These are phyloP conservation scores for Stigmatopora argus DNA, from an alignment of 2,113 vertebrate species.

Conservation along the genomic window DNA sequence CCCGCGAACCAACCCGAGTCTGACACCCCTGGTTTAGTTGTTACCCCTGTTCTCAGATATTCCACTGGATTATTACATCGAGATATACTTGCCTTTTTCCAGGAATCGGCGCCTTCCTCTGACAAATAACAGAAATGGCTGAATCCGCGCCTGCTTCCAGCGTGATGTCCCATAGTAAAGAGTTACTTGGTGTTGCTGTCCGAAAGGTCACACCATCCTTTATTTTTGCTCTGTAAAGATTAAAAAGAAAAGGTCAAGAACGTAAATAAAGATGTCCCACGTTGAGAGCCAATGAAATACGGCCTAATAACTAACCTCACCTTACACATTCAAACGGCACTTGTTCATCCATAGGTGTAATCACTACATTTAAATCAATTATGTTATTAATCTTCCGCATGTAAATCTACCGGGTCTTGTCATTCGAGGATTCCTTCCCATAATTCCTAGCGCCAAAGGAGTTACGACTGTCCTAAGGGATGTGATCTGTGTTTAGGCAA, in stretches of 20 bases:
- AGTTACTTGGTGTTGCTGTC: conserved; percentile 78
- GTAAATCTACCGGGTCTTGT: conserved; percentile 46
- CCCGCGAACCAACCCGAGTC: too few relatives aligned
- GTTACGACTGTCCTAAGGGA: conserved; percentile 50
- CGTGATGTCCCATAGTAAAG: conserved; percentile 78
- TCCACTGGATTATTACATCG: neutral
- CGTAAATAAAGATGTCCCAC: conserved; percentile 10
- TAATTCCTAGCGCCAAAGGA: conserved; percentile 36
- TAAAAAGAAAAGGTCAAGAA: conserved; percentile 36
- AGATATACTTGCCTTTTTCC: conserved; percentile 69
- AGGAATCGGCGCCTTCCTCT: conserved; percentile 66
- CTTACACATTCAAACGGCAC: neutral
- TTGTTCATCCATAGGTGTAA: neutral
- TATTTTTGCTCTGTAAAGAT: conserved; percentile 77
- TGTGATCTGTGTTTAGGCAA: conserved; percentile 47
- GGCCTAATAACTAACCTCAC: neutral
- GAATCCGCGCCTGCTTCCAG: conserved; percentile 67
- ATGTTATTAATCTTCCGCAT: conserved; percentile 8
- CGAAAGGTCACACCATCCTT: conserved; percentile 79
- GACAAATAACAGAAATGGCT: conserved; percentile 76
- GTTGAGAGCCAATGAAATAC: neutral
- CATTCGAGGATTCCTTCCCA: conserved; percentile 32
- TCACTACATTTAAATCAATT: neutral
- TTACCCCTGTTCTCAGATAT: neutral
- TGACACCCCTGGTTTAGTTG: too few relatives aligned